Evolutionary conservation across 2,113 vertebrate species (phyloP).

Genomic region (Dasyprocta punctata): DNA sequence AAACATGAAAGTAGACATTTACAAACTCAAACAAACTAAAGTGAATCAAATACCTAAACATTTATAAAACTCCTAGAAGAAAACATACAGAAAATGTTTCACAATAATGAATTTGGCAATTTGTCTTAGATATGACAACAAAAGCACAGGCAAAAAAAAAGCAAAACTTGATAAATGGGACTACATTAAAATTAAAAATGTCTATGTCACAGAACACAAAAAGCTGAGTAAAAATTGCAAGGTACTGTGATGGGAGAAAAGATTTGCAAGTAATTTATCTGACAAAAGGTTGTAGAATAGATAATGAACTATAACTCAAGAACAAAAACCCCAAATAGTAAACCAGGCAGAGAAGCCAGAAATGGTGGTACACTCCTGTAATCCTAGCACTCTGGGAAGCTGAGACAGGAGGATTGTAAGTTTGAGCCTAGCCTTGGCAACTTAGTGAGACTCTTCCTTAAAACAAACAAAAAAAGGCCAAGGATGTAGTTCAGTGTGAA

Average conservation of each 20-base stretch:
- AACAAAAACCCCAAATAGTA: not conserved
- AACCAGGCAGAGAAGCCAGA: not conserved
- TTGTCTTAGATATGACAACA: not conserved
- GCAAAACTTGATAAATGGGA: conserved; percentile 28
- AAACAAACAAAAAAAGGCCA: not conserved
- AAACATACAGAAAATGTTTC: not conserved
- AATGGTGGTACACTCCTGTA: not conserved
- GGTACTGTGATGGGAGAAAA: not conserved
- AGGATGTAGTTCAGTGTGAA: not conserved
- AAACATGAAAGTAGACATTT: not conserved
- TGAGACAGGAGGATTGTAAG: not conserved
- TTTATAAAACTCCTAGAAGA: not conserved
- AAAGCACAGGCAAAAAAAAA: conserved; percentile 6
- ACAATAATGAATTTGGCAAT: not conserved
- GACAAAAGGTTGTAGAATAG: not conserved
- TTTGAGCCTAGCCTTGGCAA: not conserved
- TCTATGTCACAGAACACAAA: not conserved
- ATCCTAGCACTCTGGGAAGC: not conserved
- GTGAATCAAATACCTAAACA: conserved; percentile 27
- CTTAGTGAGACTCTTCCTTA: not conserved
- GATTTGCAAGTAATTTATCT: not conserved
- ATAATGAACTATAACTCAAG: conserved; percentile 7
- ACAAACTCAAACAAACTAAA: conserved; percentile 33
- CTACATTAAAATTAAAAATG: not conserved
- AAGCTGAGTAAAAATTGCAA: not conserved